Conservation (phyloP, 1,140 invertebrate species). For the Sycophaga agraensis region DNA sequence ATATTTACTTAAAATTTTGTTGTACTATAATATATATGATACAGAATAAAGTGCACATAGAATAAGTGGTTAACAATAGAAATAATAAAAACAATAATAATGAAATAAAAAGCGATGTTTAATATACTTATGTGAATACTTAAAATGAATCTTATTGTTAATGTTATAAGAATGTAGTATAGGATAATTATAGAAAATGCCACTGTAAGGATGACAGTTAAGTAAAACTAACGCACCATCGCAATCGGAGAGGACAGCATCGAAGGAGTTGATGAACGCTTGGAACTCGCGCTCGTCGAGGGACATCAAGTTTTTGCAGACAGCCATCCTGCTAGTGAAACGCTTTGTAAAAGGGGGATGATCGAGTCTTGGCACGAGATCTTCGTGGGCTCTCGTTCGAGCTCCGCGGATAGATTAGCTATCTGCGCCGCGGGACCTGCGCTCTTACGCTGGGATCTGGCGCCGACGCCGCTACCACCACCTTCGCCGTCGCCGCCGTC, state of each 20-base stretch:
- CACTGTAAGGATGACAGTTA: too few species aligned
- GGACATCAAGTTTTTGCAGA: conserved; percentile 38
- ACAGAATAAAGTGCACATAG: too few species aligned
- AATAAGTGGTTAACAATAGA: too few species aligned
- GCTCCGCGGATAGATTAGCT: neutral
- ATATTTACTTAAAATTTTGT: neutral
- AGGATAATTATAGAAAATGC: too few species aligned
- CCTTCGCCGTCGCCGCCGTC: neutral
- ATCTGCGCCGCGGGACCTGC: neutral
- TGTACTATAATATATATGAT: too few species aligned
- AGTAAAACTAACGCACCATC: conserved; percentile 77
- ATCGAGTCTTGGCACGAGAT: neutral
- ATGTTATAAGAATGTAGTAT: too few species aligned
- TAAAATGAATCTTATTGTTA: too few species aligned
- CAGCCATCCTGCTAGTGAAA: neutral
- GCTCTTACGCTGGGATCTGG: neutral
- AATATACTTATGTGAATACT: too few species aligned
- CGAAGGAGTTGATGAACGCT: conserved; percentile 72
- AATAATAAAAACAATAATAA: too few species aligned
- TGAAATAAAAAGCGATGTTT: too few species aligned
- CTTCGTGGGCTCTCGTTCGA: neutral
- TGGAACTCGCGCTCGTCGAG: conserved; percentile 57
- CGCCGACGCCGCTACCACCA: neutral
- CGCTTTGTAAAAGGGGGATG: too few species aligned
- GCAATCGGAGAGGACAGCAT: conserved; percentile 79